phyloP scores from a whole-genome alignment of 1,140 invertebrate species.

The Bombus polaris region DNA sequence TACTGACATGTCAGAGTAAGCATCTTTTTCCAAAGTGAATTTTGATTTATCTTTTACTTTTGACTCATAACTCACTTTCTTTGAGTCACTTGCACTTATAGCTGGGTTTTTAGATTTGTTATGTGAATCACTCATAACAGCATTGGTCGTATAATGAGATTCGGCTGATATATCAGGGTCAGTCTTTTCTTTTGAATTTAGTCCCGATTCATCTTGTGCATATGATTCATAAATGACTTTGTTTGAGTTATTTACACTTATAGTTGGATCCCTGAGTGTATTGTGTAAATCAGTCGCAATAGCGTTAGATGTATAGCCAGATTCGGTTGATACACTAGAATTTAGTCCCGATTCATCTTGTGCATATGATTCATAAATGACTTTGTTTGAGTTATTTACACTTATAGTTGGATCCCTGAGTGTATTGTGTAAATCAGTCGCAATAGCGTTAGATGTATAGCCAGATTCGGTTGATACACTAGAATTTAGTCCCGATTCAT shows the following conservation, averaged over 20 bases:
- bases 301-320: not conserved
- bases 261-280: not conserved
- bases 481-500: not conserved
- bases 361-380: fast-evolving
- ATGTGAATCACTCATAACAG: not conserved
- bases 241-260: fast-evolving
- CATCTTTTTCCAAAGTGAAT: not conserved
- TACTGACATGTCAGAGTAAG: not conserved
- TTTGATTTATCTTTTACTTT: not conserved
- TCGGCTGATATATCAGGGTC: not conserved
- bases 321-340: not conserved
- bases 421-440: not conserved
- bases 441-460: not conserved
- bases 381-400: not conserved
- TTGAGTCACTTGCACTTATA: not conserved
- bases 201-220: not conserved
- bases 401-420: fast-evolving
- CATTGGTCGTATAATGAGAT: no score
- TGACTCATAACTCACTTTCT: not conserved
- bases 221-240: not conserved
- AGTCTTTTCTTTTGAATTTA: not conserved
- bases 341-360: not conserved
- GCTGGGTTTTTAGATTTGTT: not conserved
- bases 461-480: not conserved
- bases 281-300: not conserved